Conservation (phyloP, 2,888 invertebrate genomes). For the Priocnemis perturbator region DNA sequence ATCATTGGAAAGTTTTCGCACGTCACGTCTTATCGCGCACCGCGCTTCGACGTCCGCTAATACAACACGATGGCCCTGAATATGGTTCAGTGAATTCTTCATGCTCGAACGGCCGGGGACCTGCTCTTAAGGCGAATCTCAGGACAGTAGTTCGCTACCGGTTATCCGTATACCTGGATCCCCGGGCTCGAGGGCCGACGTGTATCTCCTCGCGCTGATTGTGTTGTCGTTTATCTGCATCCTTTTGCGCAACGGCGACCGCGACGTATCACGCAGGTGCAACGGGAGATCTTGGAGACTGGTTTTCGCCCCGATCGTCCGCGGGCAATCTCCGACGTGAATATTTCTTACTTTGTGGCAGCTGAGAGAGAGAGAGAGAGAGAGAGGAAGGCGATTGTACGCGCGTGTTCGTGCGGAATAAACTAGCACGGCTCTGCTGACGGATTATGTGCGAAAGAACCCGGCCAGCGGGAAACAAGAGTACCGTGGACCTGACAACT, state of each 20-base stretch:
- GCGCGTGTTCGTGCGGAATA: no score
- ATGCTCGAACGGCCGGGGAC: constrained; percentile 42
- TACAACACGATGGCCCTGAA: constrained; percentile 50
- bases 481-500: no score
- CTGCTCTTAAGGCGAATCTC: constrained; percentile 47
- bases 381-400: background rate
- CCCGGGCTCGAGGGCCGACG: constrained; percentile 20
- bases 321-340: background rate
- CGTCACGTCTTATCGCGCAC: constrained; percentile 46
- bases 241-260: constrained; percentile 25
- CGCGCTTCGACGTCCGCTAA: constrained; percentile 35
- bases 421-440: no score
- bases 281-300: constrained; percentile 7
- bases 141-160: constrained; percentile 43
- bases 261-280: constrained; percentile 37
- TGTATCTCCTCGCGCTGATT: constrained; percentile 29
- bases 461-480: no score
- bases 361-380: background rate
- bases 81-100: constrained; percentile 50
- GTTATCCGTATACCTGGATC: constrained; percentile 9
- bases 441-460: no score
- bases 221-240: constrained; percentile 30
- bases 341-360: constrained; percentile 1
- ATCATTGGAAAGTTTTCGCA: constrained; percentile 53
- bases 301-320: constrained; percentile 2